A percentile compares a stretch with the other conserved stretches of the same genome.
Evolutionary conservation across 2,888 invertebrate species (phyloP).

Genomic region (Aspidiotus destructor): DNA sequence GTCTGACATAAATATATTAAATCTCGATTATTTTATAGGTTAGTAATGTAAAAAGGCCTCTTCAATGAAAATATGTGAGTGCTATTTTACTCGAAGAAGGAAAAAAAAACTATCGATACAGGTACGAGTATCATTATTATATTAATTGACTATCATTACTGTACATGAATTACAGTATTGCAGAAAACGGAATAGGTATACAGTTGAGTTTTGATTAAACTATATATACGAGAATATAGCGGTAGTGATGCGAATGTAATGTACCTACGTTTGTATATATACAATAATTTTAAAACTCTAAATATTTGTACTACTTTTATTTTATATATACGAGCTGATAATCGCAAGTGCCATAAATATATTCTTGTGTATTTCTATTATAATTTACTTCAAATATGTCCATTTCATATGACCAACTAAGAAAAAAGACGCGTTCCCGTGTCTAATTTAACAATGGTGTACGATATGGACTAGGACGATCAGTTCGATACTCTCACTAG

Average conservation of each 20-base stretch:
- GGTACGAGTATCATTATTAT: slow-evolving; percentile 24
- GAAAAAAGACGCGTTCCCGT: slow-evolving; percentile 23
- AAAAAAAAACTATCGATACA: slow-evolving; percentile 7
- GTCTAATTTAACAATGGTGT: slow-evolving; percentile 29
- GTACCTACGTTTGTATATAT: background rate
- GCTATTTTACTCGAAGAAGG: background rate
- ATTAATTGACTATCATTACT: slow-evolving; percentile 11
- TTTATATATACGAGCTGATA: slow-evolving; percentile 17
- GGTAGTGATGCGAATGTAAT: background rate
- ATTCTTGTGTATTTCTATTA: slow-evolving; percentile 28
- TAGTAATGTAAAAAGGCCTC: slow-evolving; percentile 6
- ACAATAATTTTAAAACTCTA: background rate
- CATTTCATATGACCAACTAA: slow-evolving; percentile 20
- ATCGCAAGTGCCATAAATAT: slow-evolving; percentile 26
- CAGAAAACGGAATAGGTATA: slow-evolving; percentile 13
- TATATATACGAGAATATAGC: background rate
- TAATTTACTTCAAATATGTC: slow-evolving; percentile 30
- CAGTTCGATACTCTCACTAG: slow-evolving; percentile 16
- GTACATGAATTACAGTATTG: slow-evolving; percentile 8
- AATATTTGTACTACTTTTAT: slow-evolving; percentile 28
- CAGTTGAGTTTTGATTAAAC: slow-evolving; percentile 12
- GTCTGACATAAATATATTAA: background rate
- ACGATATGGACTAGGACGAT: slow-evolving; percentile 23
- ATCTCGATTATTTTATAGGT: slow-evolving; percentile 20
- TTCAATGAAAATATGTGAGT: background rate